These are phyloP conservation scores for Tipula unca DNA, from an alignment of 2,888 invertebrate genomes.

Conservation along the genomic window DNA sequence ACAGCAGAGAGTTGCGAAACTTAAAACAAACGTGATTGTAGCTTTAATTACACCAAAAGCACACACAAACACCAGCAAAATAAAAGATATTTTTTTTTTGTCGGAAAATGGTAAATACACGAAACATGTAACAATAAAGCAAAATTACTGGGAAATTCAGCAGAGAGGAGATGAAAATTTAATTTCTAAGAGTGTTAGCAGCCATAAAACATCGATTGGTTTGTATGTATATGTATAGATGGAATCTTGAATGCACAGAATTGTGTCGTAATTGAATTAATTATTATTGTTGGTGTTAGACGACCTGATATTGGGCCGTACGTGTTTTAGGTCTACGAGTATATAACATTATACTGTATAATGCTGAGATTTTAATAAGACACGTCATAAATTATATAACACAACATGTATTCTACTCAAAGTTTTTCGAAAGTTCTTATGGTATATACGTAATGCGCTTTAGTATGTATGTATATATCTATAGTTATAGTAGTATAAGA, in stretches of 20 bases:
- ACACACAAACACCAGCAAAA: not conserved
- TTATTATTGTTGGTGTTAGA: not conserved
- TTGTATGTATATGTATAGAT: not conserved
- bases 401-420: no score
- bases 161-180: not conserved
- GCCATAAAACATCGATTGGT: not conserved
- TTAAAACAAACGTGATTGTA: not conserved
- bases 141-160: not conserved
- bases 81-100: not conserved
- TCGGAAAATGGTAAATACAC: not conserved
- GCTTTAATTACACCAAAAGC: not conserved
- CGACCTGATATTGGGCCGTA: not conserved
- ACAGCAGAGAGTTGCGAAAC: not conserved
- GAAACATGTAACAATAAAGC: not conserved
- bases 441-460: not conserved
- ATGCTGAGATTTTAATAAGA: not conserved
- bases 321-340: not conserved
- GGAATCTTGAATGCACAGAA: not conserved
- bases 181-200: not conserved
- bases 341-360: no score
- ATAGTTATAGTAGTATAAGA: no score
- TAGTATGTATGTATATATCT: not conserved
- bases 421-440: not conserved
- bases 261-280: not conserved
- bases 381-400: not conserved